Evolutionary conservation across 2,888 invertebrate species (phyloP).

Genomic region (Himalopsyche tibetana): DNA sequence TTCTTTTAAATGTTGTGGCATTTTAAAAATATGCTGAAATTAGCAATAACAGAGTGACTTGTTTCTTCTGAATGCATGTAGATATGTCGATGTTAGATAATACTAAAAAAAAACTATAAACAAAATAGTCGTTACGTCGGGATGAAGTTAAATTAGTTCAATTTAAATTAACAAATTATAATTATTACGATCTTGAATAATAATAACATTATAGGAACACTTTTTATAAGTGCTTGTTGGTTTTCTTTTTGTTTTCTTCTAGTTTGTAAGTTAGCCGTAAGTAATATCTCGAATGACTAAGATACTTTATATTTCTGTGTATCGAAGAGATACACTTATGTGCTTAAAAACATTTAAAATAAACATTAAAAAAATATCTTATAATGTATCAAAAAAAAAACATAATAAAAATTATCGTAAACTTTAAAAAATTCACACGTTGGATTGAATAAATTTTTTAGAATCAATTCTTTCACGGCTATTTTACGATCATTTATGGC

Average conservation of each 20-base stretch:
- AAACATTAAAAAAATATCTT: constrained; percentile 28
- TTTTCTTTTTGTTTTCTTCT: constrained; percentile 41
- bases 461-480: constrained; percentile 28
- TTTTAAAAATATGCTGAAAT: constrained; percentile 17
- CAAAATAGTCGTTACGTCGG: constrained; percentile 23
- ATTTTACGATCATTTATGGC: constrained; percentile 15
- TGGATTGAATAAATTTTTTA: constrained; percentile 11
- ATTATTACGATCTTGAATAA: constrained; percentile 34
- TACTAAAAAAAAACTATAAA: constrained; percentile 27
- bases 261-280: constrained; percentile 34
- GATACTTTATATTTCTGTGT: constrained; percentile 34
- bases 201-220: constrained; percentile 26
- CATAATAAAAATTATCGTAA: background rate
- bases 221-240: constrained; percentile 41
- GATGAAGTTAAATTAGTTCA: constrained; percentile 4
- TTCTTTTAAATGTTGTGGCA: constrained; percentile 1
- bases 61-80: constrained; percentile 34
- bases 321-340: background rate
- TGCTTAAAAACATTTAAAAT: constrained; percentile 34
- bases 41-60: constrained; percentile 30
- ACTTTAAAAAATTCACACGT: constrained; percentile 17
- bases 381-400: constrained; percentile 32
- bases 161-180: constrained; percentile 36
- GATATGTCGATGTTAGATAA: constrained; percentile 26
- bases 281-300: constrained; percentile 38